Base-by-base conservation (phyloP, 2,797 vertebrate genomes). In the Liasis olivaceus region DNA sequence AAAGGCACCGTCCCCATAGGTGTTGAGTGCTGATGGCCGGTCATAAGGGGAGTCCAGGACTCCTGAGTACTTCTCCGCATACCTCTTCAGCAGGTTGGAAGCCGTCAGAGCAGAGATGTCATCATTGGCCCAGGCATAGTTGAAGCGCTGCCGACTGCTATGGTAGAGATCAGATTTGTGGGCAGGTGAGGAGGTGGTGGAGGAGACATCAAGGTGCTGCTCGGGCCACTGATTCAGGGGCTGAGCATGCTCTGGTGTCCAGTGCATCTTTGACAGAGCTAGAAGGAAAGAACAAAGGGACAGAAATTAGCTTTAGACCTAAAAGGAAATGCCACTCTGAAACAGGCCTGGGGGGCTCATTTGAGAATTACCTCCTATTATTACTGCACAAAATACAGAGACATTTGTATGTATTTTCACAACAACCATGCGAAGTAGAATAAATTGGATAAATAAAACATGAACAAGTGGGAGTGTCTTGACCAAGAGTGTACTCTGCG, bases 191-290 rank as follows among this genome's bases (percentile, higher is more conserved):
- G 99, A 98, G 91, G 99, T 99, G 47, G 99, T 99, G 96, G 99
- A 99, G 95, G 99, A 99, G 93, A 99, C 99, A 51, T 99, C 99
- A 96, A 99, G 98, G 98, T 99, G 99, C 98, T 99, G 99, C 98
- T 99, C 99, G 94, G 99, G 99, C 99, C 99, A 99, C 98, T 99
- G 99, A 98, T 98, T 99, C 96, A 99, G 98, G 97, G 99, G 97
- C 98, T 99, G 99, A 98, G 99, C 99, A 98, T 99, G 99, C 98
- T 99, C 99, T 97, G 99, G 99, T 98, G 99, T 99, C 99, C 99
- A 99, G 99, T 99, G 99, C 99, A 99, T 99, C 98, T 99, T 99
- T 98, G 97, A 99, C 97, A 99, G 98, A 97, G 98, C 99, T 99
- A 97, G 0, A 17, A 77, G 89, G 63, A 15, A 92, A 92, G 51